Evolutionary conservation across 2,113 vertebrate species (phyloP).

Genomic region (Jaculus jaculus): DNA sequence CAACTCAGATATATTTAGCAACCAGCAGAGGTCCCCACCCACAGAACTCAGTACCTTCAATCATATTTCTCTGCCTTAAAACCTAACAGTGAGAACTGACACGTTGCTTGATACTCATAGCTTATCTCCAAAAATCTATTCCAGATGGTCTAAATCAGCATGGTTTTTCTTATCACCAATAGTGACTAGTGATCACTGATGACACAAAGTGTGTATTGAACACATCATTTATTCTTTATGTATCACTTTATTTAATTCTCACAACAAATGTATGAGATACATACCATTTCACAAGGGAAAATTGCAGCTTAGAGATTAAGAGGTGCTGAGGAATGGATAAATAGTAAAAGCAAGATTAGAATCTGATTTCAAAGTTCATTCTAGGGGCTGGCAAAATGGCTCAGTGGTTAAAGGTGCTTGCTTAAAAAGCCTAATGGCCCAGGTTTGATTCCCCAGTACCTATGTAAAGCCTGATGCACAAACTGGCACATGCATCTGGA

Average conservation of each 20-base stretch:
- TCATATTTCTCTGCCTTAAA: background rate
- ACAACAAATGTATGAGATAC: background rate
- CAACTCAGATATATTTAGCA: conserved; percentile 27
- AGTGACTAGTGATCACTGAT: background rate
- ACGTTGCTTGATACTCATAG: background rate
- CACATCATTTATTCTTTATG: background rate
- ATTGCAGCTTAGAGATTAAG: no score
- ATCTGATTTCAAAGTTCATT: no score
- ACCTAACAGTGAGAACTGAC: background rate
- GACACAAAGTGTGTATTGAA: background rate
- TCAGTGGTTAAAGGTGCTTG: no score
- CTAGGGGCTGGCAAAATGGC: no score
- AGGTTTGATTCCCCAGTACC: no score
- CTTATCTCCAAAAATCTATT: conserved; percentile 3
- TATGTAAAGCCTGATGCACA: no score
- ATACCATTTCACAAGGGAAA: no score
- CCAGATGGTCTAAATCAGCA: background rate
- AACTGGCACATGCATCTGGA: no score
- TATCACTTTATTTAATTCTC: background rate
- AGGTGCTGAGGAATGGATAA: no score
- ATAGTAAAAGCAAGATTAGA: no score
- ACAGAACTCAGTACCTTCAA: conserved; percentile 36
- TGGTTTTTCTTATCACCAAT: background rate
- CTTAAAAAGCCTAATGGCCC: no score
- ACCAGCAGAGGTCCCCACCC: conserved; percentile 17